Conservation (phyloP, 2,888 invertebrate genomes). For the Microplitis deprimator region DNA sequence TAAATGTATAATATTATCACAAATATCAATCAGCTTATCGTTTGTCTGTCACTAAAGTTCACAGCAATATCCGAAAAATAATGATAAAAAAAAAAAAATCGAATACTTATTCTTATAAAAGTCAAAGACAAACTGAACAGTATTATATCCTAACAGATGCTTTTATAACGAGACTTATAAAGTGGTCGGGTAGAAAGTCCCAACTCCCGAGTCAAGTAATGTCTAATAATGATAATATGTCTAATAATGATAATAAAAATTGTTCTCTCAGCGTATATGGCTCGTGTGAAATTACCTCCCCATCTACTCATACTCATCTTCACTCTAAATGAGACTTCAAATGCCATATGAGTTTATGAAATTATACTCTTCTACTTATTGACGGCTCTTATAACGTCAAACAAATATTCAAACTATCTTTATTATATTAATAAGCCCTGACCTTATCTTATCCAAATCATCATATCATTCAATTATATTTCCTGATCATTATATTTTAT, state of each 20-base stretch:
- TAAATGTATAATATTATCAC: too few relatives aligned
- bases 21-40: not conserved
- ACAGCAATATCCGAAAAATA: conserved; percentile 1
- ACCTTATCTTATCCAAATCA: not conserved
- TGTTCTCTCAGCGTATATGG: not conserved
- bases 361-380: not conserved
- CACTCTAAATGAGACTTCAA: not conserved
- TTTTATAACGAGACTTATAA: conserved; percentile 61
- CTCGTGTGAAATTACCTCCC: not conserved
- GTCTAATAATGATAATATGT: conserved; percentile 7
- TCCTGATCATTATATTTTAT: not conserved
- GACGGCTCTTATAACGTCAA: not conserved
- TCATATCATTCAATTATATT: not conserved
- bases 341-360: not conserved
- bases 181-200: conserved; percentile 40
- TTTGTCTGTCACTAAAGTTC: not conserved
- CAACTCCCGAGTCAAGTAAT: not conserved
- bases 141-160: conserved; percentile 56
- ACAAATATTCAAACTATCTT: not conserved
- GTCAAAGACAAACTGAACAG: conserved; percentile 58
- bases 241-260: not conserved
- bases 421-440: not conserved
- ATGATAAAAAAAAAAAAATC: conserved; percentile 13
- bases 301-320: not conserved
- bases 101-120: conserved; percentile 38